These are phyloP conservation scores for Hemaris fuciformis DNA, from an alignment of 2,888 invertebrate species.

Conservation along the genomic window DNA sequence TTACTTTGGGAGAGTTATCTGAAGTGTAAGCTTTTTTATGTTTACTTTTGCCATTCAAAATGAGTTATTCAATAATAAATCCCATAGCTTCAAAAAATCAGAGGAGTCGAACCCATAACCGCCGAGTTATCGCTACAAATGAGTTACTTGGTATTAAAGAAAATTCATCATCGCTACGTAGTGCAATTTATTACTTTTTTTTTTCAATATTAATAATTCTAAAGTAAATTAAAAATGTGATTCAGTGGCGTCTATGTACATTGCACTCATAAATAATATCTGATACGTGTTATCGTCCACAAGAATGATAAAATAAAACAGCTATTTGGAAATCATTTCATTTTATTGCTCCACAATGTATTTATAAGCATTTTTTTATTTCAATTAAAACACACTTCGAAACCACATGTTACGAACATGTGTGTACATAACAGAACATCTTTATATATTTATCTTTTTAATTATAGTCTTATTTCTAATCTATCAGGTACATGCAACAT, in stretches of 20 bases:
- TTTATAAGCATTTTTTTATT: constrained; percentile 56
- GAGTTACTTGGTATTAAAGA: too few relatives aligned
- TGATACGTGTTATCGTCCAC: neutral
- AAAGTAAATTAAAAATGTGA: neutral
- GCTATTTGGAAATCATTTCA: constrained; percentile 60
- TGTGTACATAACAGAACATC: constrained; percentile 65
- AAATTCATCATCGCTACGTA: too few relatives aligned
- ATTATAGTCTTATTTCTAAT: constrained; percentile 47
- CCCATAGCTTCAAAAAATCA: too few relatives aligned
- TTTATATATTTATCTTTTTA: constrained; percentile 34
- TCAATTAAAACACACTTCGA: constrained; percentile 59
- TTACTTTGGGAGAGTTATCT: too few relatives aligned
- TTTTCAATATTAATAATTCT: neutral
- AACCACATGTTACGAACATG: constrained; percentile 54
- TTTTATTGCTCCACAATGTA: constrained; percentile 72
- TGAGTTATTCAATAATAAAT: too few relatives aligned
- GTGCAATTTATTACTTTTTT: too few relatives aligned
- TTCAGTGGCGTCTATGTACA: neutral
- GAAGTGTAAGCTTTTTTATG: too few relatives aligned
- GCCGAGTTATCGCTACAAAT: too few relatives aligned
- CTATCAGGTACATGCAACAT: constrained; percentile 69
- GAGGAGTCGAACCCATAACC: too few relatives aligned
- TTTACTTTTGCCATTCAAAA: too few relatives aligned
- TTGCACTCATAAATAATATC: neutral
- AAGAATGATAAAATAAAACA: constrained; percentile 44